phyloP scores from a whole-genome alignment of 2,113 vertebrate species.

The Centropus bengalensis region DNA sequence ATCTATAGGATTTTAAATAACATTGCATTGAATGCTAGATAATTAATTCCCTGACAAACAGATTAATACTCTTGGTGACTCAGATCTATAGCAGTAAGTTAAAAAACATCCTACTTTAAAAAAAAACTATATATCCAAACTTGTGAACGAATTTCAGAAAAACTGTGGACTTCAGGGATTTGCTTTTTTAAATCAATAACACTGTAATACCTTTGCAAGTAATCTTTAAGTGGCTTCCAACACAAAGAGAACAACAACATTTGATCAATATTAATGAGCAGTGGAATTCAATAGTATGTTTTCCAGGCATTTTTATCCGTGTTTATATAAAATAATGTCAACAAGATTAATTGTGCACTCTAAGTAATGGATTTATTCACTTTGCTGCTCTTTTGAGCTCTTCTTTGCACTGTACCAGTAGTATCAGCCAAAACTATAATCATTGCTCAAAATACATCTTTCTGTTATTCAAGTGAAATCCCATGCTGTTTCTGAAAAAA shows the following conservation, averaged over 20 bases:
- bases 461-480: conserved; percentile 8
- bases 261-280: conserved; percentile 81
- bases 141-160: conserved; percentile 38
- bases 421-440: conserved; percentile 24
- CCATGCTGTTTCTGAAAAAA: conserved; percentile 4
- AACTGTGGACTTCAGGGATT: conserved; percentile 25
- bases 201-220: conserved; percentile 63
- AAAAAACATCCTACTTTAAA: not conserved
- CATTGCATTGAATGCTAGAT: not conserved
- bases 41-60: not conserved
- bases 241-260: conserved; percentile 60
- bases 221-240: conserved; percentile 76
- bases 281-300: conserved; percentile 63
- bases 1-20: not conserved
- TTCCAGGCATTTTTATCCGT: conserved; percentile 76
- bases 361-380: conserved; percentile 70
- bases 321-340: conserved; percentile 76
- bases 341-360: conserved; percentile 78
- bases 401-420: not conserved
- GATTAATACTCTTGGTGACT: not conserved
- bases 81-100: not conserved
- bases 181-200: conserved; percentile 52
- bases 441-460: not conserved
- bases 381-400: conserved; percentile 59
- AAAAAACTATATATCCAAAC: not conserved